Conservation (phyloP, 2,113 vertebrate genomes). For the Dunckerocampus dactyliophorus region DNA sequence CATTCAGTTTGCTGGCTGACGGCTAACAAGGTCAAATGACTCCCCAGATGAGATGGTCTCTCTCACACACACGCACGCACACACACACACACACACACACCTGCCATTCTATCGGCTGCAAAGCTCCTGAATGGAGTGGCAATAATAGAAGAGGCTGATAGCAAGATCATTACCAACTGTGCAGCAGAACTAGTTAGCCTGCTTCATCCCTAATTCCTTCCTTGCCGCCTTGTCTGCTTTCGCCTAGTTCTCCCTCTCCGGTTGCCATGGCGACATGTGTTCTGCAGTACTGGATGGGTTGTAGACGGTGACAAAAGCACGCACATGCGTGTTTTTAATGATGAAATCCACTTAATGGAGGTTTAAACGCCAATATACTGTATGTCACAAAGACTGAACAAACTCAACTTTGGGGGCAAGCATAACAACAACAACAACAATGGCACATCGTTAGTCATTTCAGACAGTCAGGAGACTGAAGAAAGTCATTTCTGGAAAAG, state of each 20-base stretch:
- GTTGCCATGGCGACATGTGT: constrained; percentile 72
- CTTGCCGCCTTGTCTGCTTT: constrained; percentile 19
- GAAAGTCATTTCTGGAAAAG: no score
- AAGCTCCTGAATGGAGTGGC: constrained; percentile 39
- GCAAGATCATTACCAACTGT: constrained; percentile 60
- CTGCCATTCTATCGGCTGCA: constrained; percentile 5
- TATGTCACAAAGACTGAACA: no score
- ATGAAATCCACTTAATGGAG: no score
- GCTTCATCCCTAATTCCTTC: constrained; percentile 5
- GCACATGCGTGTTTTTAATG: no score
- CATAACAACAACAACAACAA: no score
- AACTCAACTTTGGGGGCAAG: no score
- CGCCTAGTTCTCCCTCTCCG: constrained; percentile 12
- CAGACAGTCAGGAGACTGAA: no score
- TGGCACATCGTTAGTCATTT: no score
- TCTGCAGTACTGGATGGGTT: constrained; percentile 49
- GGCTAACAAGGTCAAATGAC: constrained; percentile 64
- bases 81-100: constrained; percentile 32
- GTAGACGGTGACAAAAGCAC: constrained; percentile 6
- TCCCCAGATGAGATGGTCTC: constrained; percentile 53
- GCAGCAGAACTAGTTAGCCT: constrained; percentile 59
- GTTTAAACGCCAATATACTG: no score
- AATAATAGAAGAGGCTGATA: constrained; percentile 51
- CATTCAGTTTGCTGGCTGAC: constrained; percentile 46
- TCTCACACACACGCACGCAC: constrained; percentile 22